These are phyloP conservation scores for Pseudochirops cupreus DNA, from an alignment of 2,797 vertebrate species.

Conservation along the genomic window DNA sequence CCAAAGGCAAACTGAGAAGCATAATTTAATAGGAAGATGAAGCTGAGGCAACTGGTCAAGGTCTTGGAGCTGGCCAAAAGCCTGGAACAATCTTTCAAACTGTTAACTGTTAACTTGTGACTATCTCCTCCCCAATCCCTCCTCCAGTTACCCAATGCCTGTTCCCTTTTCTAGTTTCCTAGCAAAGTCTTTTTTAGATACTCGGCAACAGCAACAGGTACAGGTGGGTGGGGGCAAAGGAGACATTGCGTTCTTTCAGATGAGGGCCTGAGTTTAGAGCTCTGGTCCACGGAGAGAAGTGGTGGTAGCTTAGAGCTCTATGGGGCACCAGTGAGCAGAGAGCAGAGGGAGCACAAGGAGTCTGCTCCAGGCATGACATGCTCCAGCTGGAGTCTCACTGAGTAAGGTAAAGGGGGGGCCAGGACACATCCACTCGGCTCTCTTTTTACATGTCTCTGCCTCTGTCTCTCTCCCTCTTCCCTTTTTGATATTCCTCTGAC, in stretches of 20 bases:
- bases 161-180: background rate
- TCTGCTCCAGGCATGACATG: background rate
- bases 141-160: background rate
- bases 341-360: background rate
- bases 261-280: background rate
- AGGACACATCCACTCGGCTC: background rate
- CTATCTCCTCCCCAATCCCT: background rate
- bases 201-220: background rate
- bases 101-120: background rate
- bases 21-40: background rate
- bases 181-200: background rate
- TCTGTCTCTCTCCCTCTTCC: background rate
- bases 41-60: background rate
- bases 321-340: background rate
- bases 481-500: background rate
- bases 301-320: background rate
- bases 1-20: background rate
- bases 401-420: background rate
- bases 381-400: background rate
- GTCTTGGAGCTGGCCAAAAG: background rate
- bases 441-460: background rate
- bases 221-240: background rate
- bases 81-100: background rate
- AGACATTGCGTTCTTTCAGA: background rate
- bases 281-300: background rate